Base-by-base conservation (phyloP, 2,113 vertebrate genomes). In the Meleagris gallopavo region DNA sequence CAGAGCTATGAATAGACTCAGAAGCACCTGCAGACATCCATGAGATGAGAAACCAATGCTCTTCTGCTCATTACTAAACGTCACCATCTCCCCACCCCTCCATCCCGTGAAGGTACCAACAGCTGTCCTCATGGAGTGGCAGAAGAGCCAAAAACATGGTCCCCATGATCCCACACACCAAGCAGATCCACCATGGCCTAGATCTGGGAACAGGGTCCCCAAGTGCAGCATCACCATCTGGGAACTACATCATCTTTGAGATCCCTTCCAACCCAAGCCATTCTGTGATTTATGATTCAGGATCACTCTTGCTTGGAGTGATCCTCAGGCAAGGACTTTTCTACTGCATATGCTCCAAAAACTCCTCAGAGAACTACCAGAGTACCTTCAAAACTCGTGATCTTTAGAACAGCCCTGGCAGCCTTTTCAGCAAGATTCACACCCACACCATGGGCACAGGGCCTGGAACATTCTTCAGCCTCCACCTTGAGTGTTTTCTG, bases 1-100 rank as follows among this genome's bases (percentile, higher is more conserved):
- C 61, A 75, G 86, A 58, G 71, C 75, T 91, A 78, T 41, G 72
- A 91, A 77, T 21, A 92, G 67, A n/a, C 50, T 67, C 41, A n/a
- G 74, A 38, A 83, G 52, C 85, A 86, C 21, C 55, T 70, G 62
- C 72, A 86, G 62, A 38, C 76, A 67, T 11, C 14, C 60, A 9
- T 16, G 65, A 80, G 32, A 40, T 45, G 60, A 76, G 78, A 85
- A 87, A 72, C 29, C 66, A 62, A 10, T 0, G 1, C 40, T 69
- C 17, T 57, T 76, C 54, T 89, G 70, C 4, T 1, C 48, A 9
- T 48, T 46, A 65, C 43, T 64, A 36, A 16, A 16, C 57, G 15
- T 64, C 66, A 69, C 43, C 9, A 3, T 52, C 48, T 87, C 62
- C 48, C 61, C n/a, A 25, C 6, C 5, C 25, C 81, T 55, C 46